These are phyloP conservation scores for Felis chaus DNA, from an alignment of 2,113 vertebrate species.

Conservation along the genomic window DNA sequence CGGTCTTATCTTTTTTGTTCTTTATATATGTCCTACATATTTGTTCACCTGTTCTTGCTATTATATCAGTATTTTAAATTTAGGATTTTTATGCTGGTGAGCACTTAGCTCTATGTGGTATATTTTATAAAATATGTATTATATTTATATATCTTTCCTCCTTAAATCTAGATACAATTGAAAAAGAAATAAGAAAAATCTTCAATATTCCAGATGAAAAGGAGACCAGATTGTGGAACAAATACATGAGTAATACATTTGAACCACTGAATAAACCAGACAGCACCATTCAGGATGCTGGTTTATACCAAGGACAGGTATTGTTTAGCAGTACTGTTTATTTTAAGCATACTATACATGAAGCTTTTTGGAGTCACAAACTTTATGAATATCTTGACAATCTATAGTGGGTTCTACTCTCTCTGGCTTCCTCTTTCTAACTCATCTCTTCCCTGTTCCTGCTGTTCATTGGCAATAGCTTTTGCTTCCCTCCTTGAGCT, in stretches of 20 bases:
- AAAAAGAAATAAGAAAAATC: constrained; percentile 98
- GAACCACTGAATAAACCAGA: constrained; percentile 98
- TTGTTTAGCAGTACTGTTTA: constrained; percentile 48
- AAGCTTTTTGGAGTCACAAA: constrained; percentile 31
- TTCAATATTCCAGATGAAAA: constrained; percentile 97
- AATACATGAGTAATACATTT: constrained; percentile 99
- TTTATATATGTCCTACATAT: neutral
- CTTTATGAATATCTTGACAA: neutral
- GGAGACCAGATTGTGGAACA: constrained; percentile 98
- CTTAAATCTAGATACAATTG: constrained; percentile 92
- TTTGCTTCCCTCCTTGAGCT: constrained; percentile 6
- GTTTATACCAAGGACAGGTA: constrained; percentile 99
- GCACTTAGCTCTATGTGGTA: constrained; percentile 18
- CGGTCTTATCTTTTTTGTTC: neutral
- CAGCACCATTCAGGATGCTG: constrained; percentile 98
- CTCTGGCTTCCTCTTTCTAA: constrained; percentile 26
- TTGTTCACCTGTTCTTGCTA: constrained; percentile 13
- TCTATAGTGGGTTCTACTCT: neutral
- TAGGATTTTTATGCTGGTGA: constrained; percentile 39
- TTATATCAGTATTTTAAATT: constrained; percentile 45
- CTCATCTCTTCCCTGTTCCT: neutral
- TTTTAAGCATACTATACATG: constrained; percentile 32
- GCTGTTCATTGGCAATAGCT: constrained; percentile 30
- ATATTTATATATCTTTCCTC: constrained; percentile 62
- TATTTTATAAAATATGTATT: constrained; percentile 56